A percentile compares a stretch with the other conserved stretches of the same genome.
Conservation (phyloP, 2,113 vertebrate genomes). For the Dicentrarchus labrax region DNA sequence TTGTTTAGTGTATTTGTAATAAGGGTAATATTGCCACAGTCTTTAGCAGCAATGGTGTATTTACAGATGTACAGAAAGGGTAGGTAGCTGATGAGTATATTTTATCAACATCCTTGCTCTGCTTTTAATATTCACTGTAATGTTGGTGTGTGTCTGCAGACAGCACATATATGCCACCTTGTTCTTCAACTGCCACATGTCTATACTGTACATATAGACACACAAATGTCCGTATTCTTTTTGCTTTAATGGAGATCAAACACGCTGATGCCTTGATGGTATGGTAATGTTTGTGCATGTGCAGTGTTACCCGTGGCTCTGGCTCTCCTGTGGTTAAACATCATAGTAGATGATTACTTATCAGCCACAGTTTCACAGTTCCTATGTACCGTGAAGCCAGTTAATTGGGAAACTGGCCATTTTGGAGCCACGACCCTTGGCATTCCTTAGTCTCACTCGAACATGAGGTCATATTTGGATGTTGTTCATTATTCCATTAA, state of each 20-base stretch:
- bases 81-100: not conserved
- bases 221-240: not conserved
- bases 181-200: not conserved
- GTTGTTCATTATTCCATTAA: slow-evolving; percentile 40
- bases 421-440: slow-evolving; percentile 13
- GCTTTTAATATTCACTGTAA: slow-evolving; percentile 17
- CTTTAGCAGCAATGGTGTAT: not conserved
- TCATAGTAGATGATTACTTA: slow-evolving; percentile 24
- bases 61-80: not conserved
- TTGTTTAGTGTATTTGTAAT: slow-evolving; percentile 1
- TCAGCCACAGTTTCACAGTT: slow-evolving; percentile 20
- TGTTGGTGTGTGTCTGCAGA: not conserved
- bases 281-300: not conserved
- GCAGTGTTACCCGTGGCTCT: not conserved
- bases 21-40: not conserved
- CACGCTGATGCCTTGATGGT: slow-evolving; percentile 6
- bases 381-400: slow-evolving; percentile 24
- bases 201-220: not conserved
- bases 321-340: slow-evolving; percentile 35
- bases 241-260: slow-evolving; percentile 14
- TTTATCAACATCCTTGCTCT: slow-evolving; percentile 16
- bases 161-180: not conserved
- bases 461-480: slow-evolving; percentile 49
- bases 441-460: slow-evolving; percentile 14
- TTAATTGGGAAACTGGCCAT: slow-evolving; percentile 33